These are phyloP conservation scores for Dyspetes luteomarginatus DNA, from an alignment of 2,888 invertebrate species.

Conservation along the genomic window DNA sequence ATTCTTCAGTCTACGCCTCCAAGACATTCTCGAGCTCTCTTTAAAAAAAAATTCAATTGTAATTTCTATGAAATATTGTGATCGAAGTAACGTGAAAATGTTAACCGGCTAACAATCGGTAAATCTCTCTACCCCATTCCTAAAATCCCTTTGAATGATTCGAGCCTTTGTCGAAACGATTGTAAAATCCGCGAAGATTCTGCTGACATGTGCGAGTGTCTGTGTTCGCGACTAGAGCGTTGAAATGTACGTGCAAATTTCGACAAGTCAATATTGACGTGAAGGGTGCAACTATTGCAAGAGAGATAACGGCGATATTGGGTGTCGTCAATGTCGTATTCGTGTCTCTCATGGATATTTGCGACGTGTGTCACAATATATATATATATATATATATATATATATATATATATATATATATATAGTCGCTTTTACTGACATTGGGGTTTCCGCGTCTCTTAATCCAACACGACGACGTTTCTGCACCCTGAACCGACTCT, in stretches of 20 bases:
- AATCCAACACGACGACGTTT: conserved; percentile 53
- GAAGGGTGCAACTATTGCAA: conserved; percentile 68
- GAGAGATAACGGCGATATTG: conserved; percentile 81
- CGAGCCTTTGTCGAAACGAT: conserved; percentile 14
- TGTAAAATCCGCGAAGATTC: not conserved
- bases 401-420: conserved; percentile 50
- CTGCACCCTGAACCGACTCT: conserved; percentile 21
- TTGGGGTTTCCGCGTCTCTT: conserved; percentile 60
- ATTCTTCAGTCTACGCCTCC: too few relatives aligned
- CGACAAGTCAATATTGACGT: conserved; percentile 80
- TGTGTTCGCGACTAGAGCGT: conserved; percentile 6
- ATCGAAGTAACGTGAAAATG: too few relatives aligned
- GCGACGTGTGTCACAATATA: conserved; percentile 52
- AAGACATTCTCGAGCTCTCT: too few relatives aligned
- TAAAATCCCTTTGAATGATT: conserved; percentile 13
- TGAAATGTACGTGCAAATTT: conserved; percentile 63
- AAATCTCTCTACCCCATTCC: too few relatives aligned
- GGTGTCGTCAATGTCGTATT: conserved; percentile 76
- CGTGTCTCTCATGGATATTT: conserved; percentile 63
- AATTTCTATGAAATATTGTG: too few relatives aligned
- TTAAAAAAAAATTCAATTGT: too few relatives aligned
- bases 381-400: conserved; percentile 59
- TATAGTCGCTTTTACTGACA: conserved; percentile 46
- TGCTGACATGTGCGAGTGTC: too few relatives aligned
- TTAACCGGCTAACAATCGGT: too few relatives aligned